Conservation (phyloP, 2,888 invertebrate genomes). For the Drosophila borborema region DNA sequence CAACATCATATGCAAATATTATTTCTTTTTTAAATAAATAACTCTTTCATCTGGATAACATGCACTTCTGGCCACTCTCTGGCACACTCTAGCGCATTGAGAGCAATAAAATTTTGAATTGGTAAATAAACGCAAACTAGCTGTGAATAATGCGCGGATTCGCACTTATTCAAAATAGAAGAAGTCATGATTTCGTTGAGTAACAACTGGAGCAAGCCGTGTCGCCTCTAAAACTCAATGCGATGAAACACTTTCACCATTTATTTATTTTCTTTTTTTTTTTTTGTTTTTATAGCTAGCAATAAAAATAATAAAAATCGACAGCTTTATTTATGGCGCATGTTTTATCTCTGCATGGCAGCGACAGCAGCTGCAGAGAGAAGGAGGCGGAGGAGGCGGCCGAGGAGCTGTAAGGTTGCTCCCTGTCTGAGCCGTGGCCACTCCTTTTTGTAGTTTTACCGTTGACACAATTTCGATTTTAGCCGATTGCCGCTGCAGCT, state of each 20-base stretch:
- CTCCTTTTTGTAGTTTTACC: constrained; percentile 66
- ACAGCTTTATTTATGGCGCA: constrained; percentile 55
- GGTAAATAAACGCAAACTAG: constrained; percentile 21
- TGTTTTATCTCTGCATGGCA: constrained; percentile 39
- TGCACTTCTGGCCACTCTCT: not conserved
- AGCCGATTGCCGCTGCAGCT: constrained; percentile 32
- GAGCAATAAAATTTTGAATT: constrained; percentile 6
- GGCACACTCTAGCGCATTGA: not conserved
- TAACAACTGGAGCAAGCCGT: constrained; percentile 13
- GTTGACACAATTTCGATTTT: constrained; percentile 60
- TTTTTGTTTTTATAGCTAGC: constrained; percentile 32
- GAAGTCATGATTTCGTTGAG: constrained; percentile 7
- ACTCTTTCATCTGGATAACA: not conserved
- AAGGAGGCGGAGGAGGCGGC: not conserved
- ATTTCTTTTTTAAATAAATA: not conserved
- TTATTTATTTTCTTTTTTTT: not conserved
- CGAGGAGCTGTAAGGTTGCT: not conserved
- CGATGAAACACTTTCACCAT: constrained; percentile 17
- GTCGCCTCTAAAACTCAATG: constrained; percentile 33
- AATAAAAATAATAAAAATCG: constrained; percentile 57
- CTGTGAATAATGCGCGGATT: constrained; percentile 26
- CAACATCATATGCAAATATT: not conserved
- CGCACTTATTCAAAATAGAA: constrained; percentile 30
- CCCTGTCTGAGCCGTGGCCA: constrained; percentile 35
- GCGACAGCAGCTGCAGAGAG: not conserved